A percentile compares a stretch with the other conserved stretches of the same genome.
Evolutionary conservation across 2,113 vertebrate species (phyloP).

Genomic region (Struthidea cinerea): DNA sequence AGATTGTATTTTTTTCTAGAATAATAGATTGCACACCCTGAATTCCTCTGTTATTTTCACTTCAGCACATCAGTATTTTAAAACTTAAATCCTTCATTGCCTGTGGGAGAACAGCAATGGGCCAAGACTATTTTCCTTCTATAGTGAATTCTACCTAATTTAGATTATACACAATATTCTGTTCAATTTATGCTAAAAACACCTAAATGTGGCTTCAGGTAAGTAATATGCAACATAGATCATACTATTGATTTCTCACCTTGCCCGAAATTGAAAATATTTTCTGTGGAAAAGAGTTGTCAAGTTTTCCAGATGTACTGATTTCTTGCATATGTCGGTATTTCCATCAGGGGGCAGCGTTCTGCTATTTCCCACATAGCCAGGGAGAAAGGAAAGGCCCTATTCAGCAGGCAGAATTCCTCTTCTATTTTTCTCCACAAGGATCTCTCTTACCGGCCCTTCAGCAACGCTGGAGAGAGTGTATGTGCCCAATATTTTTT

Average conservation of each 20-base stretch:
- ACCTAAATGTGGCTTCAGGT: neutral
- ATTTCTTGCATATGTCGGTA: neutral
- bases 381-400: neutral
- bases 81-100: neutral
- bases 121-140: neutral
- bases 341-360: neutral
- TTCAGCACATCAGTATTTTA: neutral
- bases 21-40: fast-evolving
- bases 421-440: neutral
- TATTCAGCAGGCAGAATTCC: neutral
- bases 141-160: neutral
- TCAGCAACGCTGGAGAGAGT: neutral
- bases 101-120: neutral
- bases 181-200: neutral
- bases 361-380: neutral
- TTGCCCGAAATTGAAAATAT: neutral
- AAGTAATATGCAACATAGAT: neutral
- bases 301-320: neutral
- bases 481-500: neutral
- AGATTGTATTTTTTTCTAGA: neutral
- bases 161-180: neutral
- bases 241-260: neutral
- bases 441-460: neutral
- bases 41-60: neutral
- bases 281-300: neutral